phyloP scores from a whole-genome alignment of 2,113 vertebrate species.

The Nycticorax nycticorax region DNA sequence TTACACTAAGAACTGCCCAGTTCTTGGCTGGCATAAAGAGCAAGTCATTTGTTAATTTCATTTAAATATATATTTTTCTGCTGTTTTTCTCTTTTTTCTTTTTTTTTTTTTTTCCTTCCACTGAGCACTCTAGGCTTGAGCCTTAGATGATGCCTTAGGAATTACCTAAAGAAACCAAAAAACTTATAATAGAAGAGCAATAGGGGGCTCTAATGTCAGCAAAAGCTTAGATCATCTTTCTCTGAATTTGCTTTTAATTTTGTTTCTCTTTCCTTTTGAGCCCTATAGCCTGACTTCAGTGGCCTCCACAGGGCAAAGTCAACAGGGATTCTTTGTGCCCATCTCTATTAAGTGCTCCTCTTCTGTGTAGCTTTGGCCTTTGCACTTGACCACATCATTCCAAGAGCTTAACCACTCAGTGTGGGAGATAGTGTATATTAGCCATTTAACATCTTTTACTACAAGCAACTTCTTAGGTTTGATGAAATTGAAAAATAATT shows the following conservation, averaged over 20 bases:
- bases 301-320: background rate
- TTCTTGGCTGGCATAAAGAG: background rate
- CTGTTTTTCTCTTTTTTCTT: rapidly evolving
- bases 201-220: background rate
- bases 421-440: background rate
- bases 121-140: background rate
- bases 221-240: background rate
- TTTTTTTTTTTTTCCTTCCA: background rate
- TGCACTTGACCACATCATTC: background rate
- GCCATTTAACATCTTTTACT: background rate
- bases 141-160: background rate
- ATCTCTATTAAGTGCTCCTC: background rate
- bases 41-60: rapidly evolving
- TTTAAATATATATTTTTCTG: background rate
- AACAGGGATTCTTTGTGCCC: background rate
- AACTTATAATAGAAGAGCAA: background rate
- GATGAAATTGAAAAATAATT: background rate
- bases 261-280: background rate
- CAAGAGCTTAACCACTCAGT: background rate
- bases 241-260: background rate
- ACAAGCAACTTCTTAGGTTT: background rate
- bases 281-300: background rate
- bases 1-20: background rate
- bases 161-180: background rate
- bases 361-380: background rate